Evolutionary conservation across 2,113 vertebrate species (phyloP).

Genomic region (Etheostoma cragini): DNA sequence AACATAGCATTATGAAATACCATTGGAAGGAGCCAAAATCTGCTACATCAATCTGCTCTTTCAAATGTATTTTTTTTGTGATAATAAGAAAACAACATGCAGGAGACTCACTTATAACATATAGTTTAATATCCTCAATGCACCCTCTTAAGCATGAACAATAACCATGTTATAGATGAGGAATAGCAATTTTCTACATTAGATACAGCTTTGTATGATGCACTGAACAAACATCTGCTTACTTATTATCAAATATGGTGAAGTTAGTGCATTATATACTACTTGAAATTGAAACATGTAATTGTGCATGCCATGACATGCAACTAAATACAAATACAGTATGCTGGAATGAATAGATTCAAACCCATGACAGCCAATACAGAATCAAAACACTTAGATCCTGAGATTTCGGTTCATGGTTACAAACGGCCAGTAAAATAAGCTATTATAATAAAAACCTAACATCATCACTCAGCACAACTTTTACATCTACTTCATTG

Average conservation of each 20-base stretch:
- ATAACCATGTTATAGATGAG: constrained; percentile 10
- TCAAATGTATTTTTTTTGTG: not conserved
- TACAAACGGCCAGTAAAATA: not conserved
- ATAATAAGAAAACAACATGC: not conserved
- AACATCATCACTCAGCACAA: not conserved
- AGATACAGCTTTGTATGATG: not conserved
- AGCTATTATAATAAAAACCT: not conserved
- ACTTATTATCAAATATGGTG: not conserved
- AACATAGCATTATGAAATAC: not conserved
- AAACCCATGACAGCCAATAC: not conserved
- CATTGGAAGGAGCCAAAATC: not conserved
- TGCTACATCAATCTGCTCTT: not conserved
- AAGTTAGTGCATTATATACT: not conserved
- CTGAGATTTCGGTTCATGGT: not conserved
- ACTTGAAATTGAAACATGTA: not conserved
- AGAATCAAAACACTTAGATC: not conserved
- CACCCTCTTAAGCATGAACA: not conserved
- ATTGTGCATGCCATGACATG: not conserved
- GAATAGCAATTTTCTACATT: constrained; percentile 1
- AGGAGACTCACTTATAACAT: not conserved
- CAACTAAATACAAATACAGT: not conserved
- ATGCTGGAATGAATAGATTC: not conserved
- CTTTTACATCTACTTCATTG: too few species aligned
- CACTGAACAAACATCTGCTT: not conserved
- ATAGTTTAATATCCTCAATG: not conserved